phyloP scores from a whole-genome alignment of 2,113 vertebrate species.

The Orcinus orca region DNA sequence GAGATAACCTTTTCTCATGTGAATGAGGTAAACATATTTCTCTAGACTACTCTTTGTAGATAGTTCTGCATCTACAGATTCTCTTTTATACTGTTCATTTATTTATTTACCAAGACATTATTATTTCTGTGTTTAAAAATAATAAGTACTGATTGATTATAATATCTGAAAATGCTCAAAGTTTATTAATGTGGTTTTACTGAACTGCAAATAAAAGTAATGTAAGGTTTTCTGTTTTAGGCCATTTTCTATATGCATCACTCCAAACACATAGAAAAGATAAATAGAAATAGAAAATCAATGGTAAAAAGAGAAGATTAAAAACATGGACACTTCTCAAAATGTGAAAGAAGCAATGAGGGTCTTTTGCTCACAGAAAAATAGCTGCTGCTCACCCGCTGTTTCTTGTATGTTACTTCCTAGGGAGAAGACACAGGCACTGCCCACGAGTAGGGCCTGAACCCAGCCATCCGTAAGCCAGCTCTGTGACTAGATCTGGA shows the following conservation, averaged over 20 bases:
- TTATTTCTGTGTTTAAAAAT: not conserved
- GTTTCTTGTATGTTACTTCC: no score
- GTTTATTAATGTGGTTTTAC: not conserved
- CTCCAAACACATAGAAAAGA: not conserved
- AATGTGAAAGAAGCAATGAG: not conserved
- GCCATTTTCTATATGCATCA: not conserved
- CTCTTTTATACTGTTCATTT: not conserved
- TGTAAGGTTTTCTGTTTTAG: not conserved
- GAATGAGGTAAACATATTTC: not conserved
- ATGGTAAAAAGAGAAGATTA: not conserved
- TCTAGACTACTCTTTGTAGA: not conserved
- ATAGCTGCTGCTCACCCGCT: accelerated
- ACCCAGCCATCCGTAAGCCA: accelerated
- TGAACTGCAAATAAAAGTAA: not conserved
- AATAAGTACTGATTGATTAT: not conserved
- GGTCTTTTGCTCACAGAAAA: not conserved
- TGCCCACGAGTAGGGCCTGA: accelerated
- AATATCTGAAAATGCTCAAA: not conserved
- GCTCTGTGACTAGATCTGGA: no score
- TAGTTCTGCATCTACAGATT: not conserved
- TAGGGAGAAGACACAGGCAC: accelerated
- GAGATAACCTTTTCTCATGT: not conserved
- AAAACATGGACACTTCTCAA: not conserved
- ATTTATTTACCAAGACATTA: not conserved
- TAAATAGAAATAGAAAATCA: not conserved